Base-by-base conservation (phyloP, 2,888 invertebrate species). In the Rhogogaster chlorosoma region DNA sequence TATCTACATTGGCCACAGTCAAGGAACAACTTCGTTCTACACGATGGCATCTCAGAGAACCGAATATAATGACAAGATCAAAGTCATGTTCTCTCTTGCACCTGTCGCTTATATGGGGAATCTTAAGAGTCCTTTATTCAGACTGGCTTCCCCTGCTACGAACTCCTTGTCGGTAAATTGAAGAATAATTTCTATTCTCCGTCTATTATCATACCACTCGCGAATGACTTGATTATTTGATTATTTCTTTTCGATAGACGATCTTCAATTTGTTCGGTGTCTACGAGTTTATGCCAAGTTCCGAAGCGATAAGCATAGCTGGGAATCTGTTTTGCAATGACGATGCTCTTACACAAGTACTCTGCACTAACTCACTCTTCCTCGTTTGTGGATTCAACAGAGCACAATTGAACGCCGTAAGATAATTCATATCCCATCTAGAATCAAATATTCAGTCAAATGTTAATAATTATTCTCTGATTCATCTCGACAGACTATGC, bases 1-100 rank as follows among this genome's bases (percentile, higher is more conserved):
- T 0, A 96, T 96, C 89, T 98, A 98, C 91, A 93, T 97, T 1
- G 98, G 98, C 0, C 97, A 98, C 91, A 98, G 98, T 0, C 95
- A 95, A 92, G 98, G 98, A 7, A 96, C 96, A 0, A 96, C 96
- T 0, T 89, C 94, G 0, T 97, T 96, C 91, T 97, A 95, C 90
- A 96, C 96, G 0, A 95, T 96, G 95, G 94, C 94, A n/a, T 95
- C 96, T 0, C 93, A 95, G 84, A 93, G 93, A 18, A 96, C 97
- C 0, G 95, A 95, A 77, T 96, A 96, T 88, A 96, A 96, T 90
- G 90, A 93, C 0, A 97, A 96, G 92, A 95, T 97, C 9, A 94
- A 94, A 78, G 94, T 95, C 0, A 95, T 96, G 95, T 95, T 96
- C 88, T 96, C 96, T 2, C 91, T 97, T 86, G 97, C 96, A 0